A percentile compares a stretch with the other conserved stretches of the same genome.
Conservation (phyloP, 1,140 invertebrate species). For the Diorhabda sublineata region DNA sequence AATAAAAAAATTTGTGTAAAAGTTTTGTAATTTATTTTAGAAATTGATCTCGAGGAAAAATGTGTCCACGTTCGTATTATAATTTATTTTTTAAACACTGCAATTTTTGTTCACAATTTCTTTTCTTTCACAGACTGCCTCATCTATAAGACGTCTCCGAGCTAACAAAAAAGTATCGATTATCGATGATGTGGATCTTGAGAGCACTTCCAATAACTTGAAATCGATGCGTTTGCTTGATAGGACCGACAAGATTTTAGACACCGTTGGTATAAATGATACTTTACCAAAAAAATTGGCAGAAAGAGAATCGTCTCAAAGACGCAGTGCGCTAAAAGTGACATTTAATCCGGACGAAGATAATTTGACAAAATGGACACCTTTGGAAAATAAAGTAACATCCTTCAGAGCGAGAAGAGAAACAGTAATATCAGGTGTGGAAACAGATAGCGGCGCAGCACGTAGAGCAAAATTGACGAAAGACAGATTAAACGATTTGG, state of each 20-base stretch:
- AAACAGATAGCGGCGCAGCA: constrained; percentile 29
- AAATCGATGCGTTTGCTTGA: constrained; percentile 52
- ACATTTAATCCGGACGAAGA: constrained; percentile 41
- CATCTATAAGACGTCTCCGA: constrained; percentile 46
- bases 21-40: too few relatives aligned
- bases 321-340: constrained; percentile 51
- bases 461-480: constrained; percentile 45
- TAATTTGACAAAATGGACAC: constrained; percentile 53
- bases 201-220: constrained; percentile 52
- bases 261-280: constrained; percentile 53
- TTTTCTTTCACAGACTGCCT: constrained; percentile 32
- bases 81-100: too few relatives aligned
- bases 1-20: too few relatives aligned
- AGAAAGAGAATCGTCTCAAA: constrained; percentile 42
- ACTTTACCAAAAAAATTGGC: constrained; percentile 45
- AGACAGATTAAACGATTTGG: constrained; percentile 56
- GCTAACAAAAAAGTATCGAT: constrained; percentile 54
- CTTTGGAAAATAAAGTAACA: constrained; percentile 48
- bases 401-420: constrained; percentile 44
- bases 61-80: too few relatives aligned
- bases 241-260: constrained; percentile 56
- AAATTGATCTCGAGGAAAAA: too few relatives aligned
- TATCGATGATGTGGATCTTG: constrained; percentile 55
- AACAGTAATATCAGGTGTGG: background rate
- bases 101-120: too few relatives aligned